Evolutionary conservation across 2,888 invertebrate species (phyloP).

Genomic region (Parochlus steinenii): DNA sequence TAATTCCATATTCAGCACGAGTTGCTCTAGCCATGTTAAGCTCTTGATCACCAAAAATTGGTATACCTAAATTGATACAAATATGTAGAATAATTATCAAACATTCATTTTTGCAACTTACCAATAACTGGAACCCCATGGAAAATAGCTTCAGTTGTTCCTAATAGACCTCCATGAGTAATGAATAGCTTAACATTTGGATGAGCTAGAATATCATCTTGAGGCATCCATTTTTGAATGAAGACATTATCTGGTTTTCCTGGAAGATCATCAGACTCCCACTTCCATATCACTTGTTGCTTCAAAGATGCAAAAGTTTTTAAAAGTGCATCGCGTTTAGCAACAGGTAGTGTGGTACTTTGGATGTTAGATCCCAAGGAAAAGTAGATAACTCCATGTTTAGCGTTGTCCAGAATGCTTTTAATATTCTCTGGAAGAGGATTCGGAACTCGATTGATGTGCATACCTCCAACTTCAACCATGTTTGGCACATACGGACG

Average conservation of each 20-base stretch:
- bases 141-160: slow-evolving; percentile 32
- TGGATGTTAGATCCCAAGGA: slow-evolving; percentile 20
- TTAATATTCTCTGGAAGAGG: slow-evolving; percentile 17
- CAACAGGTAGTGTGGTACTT: slow-evolving; percentile 1
- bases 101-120: slow-evolving; percentile 30
- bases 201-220: slow-evolving; percentile 31
- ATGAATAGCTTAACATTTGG: slow-evolving; percentile 32
- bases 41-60: slow-evolving; percentile 35
- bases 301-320: slow-evolving; percentile 8
- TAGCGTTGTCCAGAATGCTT: slow-evolving; percentile 20
- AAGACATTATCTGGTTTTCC: slow-evolving; percentile 24
- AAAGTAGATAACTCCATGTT: slow-evolving; percentile 23
- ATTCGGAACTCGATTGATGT: not conserved
- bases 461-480: slow-evolving; percentile 14
- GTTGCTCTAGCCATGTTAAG: slow-evolving; percentile 32
- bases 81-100: no score
- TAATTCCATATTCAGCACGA: slow-evolving; percentile 27
- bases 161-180: slow-evolving; percentile 33
- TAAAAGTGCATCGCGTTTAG: slow-evolving; percentile 2
- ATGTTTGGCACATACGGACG: slow-evolving; percentile 14
- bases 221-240: slow-evolving; percentile 31
- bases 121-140: slow-evolving; percentile 33
- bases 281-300: slow-evolving; percentile 30
- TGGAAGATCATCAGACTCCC: slow-evolving; percentile 23
- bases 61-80: no score